Base-by-base conservation (phyloP, 2,797 vertebrate species). In the Muscicapa comitata region DNA sequence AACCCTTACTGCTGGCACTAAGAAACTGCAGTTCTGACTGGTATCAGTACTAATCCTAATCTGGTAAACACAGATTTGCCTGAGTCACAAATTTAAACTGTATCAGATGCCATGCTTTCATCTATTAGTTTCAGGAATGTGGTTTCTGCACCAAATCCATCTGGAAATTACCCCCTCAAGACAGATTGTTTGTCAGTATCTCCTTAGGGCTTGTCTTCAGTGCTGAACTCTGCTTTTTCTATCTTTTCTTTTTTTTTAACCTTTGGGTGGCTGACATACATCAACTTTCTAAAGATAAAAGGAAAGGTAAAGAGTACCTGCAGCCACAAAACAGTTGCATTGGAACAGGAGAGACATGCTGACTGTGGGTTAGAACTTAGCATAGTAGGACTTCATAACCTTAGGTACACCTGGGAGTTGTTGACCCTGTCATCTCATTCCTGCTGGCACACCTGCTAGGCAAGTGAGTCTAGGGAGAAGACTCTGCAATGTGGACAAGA, bases 81-180 rank as follows among this genome's bases (percentile, higher is more conserved):
- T 5, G 14, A 96, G 28, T 93, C 87, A 93, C 65, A 88, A 65
- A 67, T 73, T 94, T 79, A 76, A 93, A 42, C 47, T 90, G 18
- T 61, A 80, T 95, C 58, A 84, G 65, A 58, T 90, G 45, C 73
- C 77, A 82, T 86, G 77, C 50, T 94, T 95, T 94, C 72, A 90
- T 96, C 75, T 93, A 38, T 81, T 94, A 68, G 76, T 80, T 89
- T 91, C 85, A 96, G 88, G 90, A 96, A 96, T 96, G 93, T 89
- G 58, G 58, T 70, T 93, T 95, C 86, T 95, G 53, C 79, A 90
- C 48, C 58, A 75, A 75, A 88, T 89, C 74, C 62, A 83, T 70
- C 68, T 94, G 82, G 88, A 93, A 95, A 87, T 93, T 77, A 82
- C 24, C 25, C 53, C 35, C 25, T n/a, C 45, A 16, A 93, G 90